phyloP scores from a whole-genome alignment of 2,797 vertebrate species.

The Neosilurus mollespiculum region DNA sequence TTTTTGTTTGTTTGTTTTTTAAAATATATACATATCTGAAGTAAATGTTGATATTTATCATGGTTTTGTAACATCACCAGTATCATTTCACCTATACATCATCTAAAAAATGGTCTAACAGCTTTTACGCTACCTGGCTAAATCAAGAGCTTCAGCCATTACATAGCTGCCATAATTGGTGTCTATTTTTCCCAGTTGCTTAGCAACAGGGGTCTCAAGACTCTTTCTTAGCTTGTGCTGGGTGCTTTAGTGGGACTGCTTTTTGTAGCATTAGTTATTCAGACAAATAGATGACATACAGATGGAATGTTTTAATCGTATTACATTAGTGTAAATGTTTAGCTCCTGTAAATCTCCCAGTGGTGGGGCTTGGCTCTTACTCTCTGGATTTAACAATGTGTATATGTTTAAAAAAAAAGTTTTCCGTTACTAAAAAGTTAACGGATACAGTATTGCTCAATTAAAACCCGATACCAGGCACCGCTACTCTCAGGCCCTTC shows the following conservation, averaged over 20 bases:
- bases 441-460: not conserved
- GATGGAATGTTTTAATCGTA: not conserved
- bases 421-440: slow-evolving; percentile 1
- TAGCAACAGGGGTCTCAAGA: slow-evolving; percentile 12
- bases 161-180: slow-evolving; percentile 15
- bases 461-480: not conserved
- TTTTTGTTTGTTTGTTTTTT: not conserved
- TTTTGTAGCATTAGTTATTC: not conserved
- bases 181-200: slow-evolving; percentile 8
- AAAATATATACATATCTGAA: not conserved
- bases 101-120: not conserved
- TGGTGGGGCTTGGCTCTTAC: not conserved
- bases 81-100: not conserved
- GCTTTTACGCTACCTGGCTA: slow-evolving; percentile 12
- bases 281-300: slow-evolving; percentile 6
- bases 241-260: not conserved
- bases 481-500: not conserved
- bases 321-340: slow-evolving; percentile 2
- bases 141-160: slow-evolving; percentile 1
- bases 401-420: not conserved
- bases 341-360: not conserved
- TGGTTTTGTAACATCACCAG: slow-evolving; percentile 4
- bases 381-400: not conserved
- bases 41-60: not conserved
- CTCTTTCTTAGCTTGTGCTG: not conserved